A percentile compares a stretch with the other conserved stretches of the same genome.
Conservation (phyloP, 2,113 vertebrate genomes). For the Eulacestoma nigropectus region DNA sequence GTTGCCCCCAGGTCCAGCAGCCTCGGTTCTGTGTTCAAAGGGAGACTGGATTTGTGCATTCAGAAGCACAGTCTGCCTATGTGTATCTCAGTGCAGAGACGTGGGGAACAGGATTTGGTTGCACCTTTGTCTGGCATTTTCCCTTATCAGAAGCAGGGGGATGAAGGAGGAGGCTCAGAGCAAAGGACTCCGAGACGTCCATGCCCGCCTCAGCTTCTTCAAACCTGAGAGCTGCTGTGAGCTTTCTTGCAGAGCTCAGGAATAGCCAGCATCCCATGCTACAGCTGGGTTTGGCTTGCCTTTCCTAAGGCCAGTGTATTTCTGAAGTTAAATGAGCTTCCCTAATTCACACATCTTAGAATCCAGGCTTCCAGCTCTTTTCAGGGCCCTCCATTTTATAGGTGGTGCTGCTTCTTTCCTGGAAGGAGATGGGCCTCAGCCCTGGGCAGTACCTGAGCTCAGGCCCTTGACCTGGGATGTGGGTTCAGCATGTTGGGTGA, state of each 20-base stretch:
- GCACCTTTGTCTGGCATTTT: neutral
- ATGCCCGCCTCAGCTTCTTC: neutral
- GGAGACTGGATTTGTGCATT: neutral
- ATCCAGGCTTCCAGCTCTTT: neutral
- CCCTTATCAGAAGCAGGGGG: fast-evolving
- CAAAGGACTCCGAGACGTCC: neutral
- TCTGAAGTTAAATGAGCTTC: neutral
- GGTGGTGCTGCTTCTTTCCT: neutral
- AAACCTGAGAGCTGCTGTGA: neutral
- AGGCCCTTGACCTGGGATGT: fast-evolving
- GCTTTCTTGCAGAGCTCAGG: neutral
- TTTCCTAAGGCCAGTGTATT: neutral
- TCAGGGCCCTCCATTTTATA: neutral
- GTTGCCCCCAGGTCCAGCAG: fast-evolving
- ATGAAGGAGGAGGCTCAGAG: neutral
- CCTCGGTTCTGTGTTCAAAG: fast-evolving
- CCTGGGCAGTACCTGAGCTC: neutral
- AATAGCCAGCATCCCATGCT: neutral
- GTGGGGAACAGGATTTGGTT: fast-evolving
- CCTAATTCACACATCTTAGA: neutral
- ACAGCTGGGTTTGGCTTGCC: neutral
- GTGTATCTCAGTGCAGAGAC: fast-evolving
- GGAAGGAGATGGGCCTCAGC: fast-evolving
- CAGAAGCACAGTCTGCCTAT: neutral
- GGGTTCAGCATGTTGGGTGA: neutral